Conservation (phyloP, 2,888 invertebrate genomes). For the Thereva nobilitata region DNA sequence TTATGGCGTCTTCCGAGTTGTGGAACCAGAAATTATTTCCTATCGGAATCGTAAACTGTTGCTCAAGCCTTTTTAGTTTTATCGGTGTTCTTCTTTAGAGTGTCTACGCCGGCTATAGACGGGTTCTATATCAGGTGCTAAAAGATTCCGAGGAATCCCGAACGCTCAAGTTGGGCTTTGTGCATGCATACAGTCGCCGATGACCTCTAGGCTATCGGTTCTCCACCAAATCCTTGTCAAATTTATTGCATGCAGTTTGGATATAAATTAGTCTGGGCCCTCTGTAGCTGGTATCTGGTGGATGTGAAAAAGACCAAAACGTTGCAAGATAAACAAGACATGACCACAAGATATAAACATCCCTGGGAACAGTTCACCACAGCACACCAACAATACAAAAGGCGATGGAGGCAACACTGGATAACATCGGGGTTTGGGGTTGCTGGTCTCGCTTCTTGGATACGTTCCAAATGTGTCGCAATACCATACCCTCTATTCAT, state of each 20-base stretch:
- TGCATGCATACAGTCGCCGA: background rate
- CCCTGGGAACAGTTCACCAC: conserved; percentile 19
- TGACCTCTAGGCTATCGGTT: conserved; percentile 29
- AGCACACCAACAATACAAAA: conserved; percentile 9
- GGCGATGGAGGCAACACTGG: conserved; percentile 12
- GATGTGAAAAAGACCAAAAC: conserved; percentile 19
- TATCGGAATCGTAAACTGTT: background rate
- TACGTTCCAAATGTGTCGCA: conserved; percentile 26
- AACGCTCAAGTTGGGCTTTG: background rate
- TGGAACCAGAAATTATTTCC: background rate
- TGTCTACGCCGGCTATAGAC: too few relatives aligned
- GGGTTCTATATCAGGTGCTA: conserved; percentile 1
- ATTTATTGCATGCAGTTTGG: conserved; percentile 27
- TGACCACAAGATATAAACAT: conserved; percentile 24
- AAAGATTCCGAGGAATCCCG: conserved; percentile 1
- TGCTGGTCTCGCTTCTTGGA: conserved; percentile 6
- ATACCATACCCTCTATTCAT: too few relatives aligned
- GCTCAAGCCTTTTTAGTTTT: too few relatives aligned
- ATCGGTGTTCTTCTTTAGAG: too few relatives aligned
- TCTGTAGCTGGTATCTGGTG: conserved; percentile 19
- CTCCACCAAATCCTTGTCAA: conserved; percentile 29
- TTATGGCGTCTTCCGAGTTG: conserved; percentile 1
- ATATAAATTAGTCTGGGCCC: conserved; percentile 30
- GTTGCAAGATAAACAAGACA: conserved; percentile 23
- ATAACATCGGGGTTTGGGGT: too few relatives aligned